Percentiles rank a stretch among this genome's conserved stretches.
Evolutionary conservation across 2,888 invertebrate species (phyloP).

Genomic region (Drosophila parthenogenetica): DNA sequence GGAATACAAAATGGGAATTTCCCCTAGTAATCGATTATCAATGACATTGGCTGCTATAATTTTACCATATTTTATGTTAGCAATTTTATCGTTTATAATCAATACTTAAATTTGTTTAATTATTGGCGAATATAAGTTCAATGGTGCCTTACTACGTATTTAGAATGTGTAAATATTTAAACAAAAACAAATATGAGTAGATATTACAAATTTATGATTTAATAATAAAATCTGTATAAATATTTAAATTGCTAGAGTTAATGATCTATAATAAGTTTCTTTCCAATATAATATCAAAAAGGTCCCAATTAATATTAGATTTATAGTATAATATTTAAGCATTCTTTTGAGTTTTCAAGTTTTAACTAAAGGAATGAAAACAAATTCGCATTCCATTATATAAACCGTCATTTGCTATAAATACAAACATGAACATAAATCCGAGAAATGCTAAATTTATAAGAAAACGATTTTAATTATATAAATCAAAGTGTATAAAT

Average conservation of each 20-base stretch:
- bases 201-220: slow-evolving; percentile 45
- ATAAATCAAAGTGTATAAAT: slow-evolving; percentile 17
- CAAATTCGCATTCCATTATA: slow-evolving; percentile 1
- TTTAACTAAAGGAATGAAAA: slow-evolving; percentile 5
- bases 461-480: background rate
- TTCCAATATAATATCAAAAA: slow-evolving; percentile 5
- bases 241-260: slow-evolving; percentile 22
- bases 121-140: slow-evolving; percentile 64
- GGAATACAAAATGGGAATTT: slow-evolving; percentile 85
- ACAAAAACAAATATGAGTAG: slow-evolving; percentile 33
- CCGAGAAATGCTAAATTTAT: background rate
- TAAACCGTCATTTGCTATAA: slow-evolving; percentile 5
- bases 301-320: slow-evolving; percentile 17
- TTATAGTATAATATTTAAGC: slow-evolving; percentile 15
- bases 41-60: slow-evolving; percentile 30
- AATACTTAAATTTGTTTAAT: slow-evolving; percentile 53
- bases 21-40: slow-evolving; percentile 55
- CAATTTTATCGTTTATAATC: slow-evolving; percentile 37
- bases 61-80: slow-evolving; percentile 39
- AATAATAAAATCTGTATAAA: slow-evolving; percentile 27
- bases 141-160: slow-evolving; percentile 75
- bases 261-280: slow-evolving; percentile 17
- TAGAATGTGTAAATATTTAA: slow-evolving; percentile 65
- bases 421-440: slow-evolving; percentile 3
- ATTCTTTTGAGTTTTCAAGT: background rate